A percentile compares a stretch with the other conserved stretches of the same genome.
phyloP scores from a whole-genome alignment of 2,797 vertebrate species.

The Enteromius unitaeniatus region DNA sequence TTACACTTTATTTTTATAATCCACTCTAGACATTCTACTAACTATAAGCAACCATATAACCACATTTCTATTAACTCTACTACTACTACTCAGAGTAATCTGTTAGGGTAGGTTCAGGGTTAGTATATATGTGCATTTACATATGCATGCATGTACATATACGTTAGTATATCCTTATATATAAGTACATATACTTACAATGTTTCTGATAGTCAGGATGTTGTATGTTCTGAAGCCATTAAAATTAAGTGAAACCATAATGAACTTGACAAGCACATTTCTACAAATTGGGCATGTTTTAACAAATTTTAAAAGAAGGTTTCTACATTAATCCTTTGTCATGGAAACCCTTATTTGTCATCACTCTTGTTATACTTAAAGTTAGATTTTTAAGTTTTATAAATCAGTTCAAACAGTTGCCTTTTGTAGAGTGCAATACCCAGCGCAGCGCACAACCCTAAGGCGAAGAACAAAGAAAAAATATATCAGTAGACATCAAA shows the following conservation, averaged over 20 bases:
- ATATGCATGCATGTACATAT: no score
- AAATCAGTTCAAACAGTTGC: conserved; percentile 9
- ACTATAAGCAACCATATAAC: no score
- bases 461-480: conserved; percentile 5
- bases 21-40: no score
- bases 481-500: conserved; percentile 27
- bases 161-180: no score
- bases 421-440: not conserved
- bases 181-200: no score
- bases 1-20: no score
- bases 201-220: no score
- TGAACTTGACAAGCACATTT: not conserved
- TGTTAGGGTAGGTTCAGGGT: no score
- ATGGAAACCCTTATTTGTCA: not conserved
- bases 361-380: not conserved
- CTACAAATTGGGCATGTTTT: not conserved
- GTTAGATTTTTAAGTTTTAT: not conserved
- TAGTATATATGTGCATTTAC: no score
- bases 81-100: no score
- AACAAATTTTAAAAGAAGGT: not conserved
- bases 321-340: not conserved
- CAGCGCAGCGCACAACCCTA: not conserved
- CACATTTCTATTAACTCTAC: no score
- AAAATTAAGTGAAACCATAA: not conserved
- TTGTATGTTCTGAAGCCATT: no score